These are phyloP conservation scores for Hemaris fuciformis DNA, from an alignment of 2,888 invertebrate genomes.

Conservation along the genomic window DNA sequence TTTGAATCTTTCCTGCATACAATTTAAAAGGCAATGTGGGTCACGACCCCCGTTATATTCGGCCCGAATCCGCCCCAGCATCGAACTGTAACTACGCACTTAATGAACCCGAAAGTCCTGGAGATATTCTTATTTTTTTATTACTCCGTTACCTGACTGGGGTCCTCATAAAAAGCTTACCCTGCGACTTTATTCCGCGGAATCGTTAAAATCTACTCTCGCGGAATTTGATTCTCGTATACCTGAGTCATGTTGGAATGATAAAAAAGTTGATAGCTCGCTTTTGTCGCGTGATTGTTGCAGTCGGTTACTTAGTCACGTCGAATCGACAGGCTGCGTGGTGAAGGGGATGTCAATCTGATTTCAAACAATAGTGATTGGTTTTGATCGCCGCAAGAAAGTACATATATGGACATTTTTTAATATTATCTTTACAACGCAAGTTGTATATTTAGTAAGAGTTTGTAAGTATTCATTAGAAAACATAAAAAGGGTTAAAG, in stretches of 20 bases:
- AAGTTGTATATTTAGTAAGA: too few species aligned
- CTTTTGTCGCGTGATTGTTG: not conserved
- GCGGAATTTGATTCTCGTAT: conserved; percentile 7
- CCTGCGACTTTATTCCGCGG: conserved; percentile 9
- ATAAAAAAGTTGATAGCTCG: not conserved
- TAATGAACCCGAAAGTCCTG: conserved; percentile 7
- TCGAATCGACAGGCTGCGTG: not conserved
- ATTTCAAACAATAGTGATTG: too few species aligned
- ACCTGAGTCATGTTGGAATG: not conserved
- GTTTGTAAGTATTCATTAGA: too few species aligned
- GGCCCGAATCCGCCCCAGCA: not conserved
- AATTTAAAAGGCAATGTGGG: not conserved
- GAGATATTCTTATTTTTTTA: conserved; percentile 9
- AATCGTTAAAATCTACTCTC: conserved; percentile 12
- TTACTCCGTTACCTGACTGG: conserved; percentile 2
- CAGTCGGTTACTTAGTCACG: not conserved
- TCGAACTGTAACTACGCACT: conserved; percentile 7
- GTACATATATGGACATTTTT: too few species aligned
- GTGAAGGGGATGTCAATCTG: too few species aligned
- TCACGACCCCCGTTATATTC: not conserved
- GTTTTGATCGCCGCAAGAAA: too few species aligned
- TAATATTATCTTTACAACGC: too few species aligned
- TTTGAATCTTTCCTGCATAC: not conserved
- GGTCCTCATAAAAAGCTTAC: conserved; percentile 9
- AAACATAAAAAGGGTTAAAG: too few species aligned